Evolutionary conservation across 2,888 invertebrate species (phyloP), one percentile per base, ranked within the genome.

Genomic region (Cyrtodaria siliqua): DNA sequence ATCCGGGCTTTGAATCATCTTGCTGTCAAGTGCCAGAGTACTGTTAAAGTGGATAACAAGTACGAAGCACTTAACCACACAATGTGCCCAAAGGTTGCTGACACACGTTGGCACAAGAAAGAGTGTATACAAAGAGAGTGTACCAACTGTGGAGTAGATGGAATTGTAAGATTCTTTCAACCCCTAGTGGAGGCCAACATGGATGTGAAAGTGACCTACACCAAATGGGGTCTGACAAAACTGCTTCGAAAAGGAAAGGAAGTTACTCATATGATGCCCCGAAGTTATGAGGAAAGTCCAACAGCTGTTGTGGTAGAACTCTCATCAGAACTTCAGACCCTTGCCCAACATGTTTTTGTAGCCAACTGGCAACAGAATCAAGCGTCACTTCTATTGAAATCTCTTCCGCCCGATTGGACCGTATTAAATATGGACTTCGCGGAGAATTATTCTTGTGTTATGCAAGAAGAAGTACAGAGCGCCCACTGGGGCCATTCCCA

Each of bases 401-500:
- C 20, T 8, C 6, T 72, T 3, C 66, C 69, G 16, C 2, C 14
- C 26, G 49, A 47, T 3, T 50, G 38, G 56, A 56, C 55, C 16
- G 38, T 69, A 14, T 14, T 69, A 29, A 66, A 59, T 20, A 42
- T 78, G 26, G 78, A 78, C 56, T 74, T 74, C 57, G 60, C 79
- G 3, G 74, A 79, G 38, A 79, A 74, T 57, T 74, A 62, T 20
- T 26, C 56, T 1, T 66, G 73, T 27, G 50, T 50, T 14, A 56
- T 47, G 18, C 79, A 79, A 44, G 49, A 79, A 20, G 63, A 74
- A 50, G 59, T 70, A n/a, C 66, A 74, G 20, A 62, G 62, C 42
- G 63, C 70, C 26, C 63, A 67, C 29, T 79, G 69, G 66, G 42
- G 38, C 3, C 66, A 74, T 27, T 50, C 50, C 1, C 69, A 66